phyloP scores from a whole-genome alignment of 2,888 invertebrate species.

The Ctena decussata region DNA sequence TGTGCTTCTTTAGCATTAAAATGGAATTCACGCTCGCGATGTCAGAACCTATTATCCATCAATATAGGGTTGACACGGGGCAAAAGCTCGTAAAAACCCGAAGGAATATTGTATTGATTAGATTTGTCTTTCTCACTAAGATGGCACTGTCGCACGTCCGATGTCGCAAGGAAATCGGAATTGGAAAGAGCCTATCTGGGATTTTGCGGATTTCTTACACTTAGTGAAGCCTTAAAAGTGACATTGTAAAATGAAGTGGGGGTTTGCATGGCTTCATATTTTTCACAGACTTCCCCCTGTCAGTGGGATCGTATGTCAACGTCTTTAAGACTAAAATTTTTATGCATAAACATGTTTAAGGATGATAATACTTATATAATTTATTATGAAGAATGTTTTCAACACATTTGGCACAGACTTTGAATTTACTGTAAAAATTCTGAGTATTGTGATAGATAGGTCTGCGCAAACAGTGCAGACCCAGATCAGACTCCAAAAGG shows the following conservation, averaged over 20 bases:
- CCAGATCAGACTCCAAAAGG: no score
- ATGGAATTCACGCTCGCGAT: conserved; percentile 12
- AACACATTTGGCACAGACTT: no score
- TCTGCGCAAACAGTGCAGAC: no score
- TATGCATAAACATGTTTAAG: no score
- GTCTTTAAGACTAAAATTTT: no score
- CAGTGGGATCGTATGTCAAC: neutral
- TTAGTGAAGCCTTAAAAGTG: neutral
- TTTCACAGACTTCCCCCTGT: neutral
- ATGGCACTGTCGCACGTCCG: neutral
- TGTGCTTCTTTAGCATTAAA: neutral
- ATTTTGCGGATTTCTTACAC: conserved; percentile 8
- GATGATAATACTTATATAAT: no score
- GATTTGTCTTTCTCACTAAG: neutral
- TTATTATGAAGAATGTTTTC: no score
- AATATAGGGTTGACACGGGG: conserved; percentile 12
- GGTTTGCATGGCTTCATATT: neutral
- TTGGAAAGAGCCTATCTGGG: conserved; percentile 11
- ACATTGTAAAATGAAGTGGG: neutral
- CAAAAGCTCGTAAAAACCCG: conserved; percentile 10
- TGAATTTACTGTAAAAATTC: no score
- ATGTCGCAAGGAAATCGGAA: conserved; percentile 8
- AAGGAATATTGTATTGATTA: conserved; percentile 7
- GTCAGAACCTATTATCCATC: neutral
- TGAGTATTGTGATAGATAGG: no score